Conservation (phyloP, 2,113 vertebrate species). For the Phyllostomus hastatus region DNA sequence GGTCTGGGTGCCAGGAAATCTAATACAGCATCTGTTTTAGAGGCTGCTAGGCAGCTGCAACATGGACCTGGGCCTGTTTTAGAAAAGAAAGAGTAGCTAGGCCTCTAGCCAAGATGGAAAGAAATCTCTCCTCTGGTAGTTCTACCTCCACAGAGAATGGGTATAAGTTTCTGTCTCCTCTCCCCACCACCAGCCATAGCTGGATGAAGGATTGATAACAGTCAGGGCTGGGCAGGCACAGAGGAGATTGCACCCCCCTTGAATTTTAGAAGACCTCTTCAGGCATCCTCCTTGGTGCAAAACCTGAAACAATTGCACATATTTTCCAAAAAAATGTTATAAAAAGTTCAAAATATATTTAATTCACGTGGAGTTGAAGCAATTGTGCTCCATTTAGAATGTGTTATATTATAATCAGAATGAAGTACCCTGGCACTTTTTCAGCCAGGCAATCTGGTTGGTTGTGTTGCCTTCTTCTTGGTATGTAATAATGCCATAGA, state of each 20-base stretch:
- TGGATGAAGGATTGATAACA: not conserved
- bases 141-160: not conserved
- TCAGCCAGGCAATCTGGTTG: not conserved
- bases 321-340: not conserved
- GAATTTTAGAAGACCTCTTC: not conserved
- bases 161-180: not conserved
- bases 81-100: not conserved
- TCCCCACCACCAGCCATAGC: not conserved
- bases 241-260: not conserved
- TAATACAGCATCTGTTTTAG: too few species aligned
- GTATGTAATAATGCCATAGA: not conserved
- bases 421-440: not conserved
- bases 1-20: too few species aligned
- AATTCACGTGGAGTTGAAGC: not conserved
- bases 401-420: not conserved
- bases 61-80: not conserved
- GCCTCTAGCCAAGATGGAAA: not conserved
- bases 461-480: not conserved
- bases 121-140: not conserved
- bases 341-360: not conserved
- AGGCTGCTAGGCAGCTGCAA: not conserved
- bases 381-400: not conserved
- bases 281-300: not conserved
- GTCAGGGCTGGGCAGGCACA: fast-evolving
- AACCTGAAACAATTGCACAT: not conserved